Base-by-base conservation (phyloP, 2,113 vertebrate species). In the Cyphomyrus discorhynchus region DNA sequence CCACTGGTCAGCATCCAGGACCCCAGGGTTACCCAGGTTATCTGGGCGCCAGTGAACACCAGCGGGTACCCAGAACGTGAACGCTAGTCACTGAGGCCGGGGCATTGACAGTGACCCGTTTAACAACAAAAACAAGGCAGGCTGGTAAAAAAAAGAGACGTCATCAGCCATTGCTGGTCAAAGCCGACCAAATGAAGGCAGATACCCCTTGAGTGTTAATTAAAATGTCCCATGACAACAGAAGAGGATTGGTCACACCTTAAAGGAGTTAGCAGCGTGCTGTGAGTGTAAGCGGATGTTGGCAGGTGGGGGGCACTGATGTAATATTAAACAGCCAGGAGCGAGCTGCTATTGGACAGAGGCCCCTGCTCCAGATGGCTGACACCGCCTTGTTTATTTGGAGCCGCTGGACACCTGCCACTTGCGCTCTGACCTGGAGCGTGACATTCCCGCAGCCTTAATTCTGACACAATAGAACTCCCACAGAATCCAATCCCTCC, bases 121-220 rank as follows among this genome's bases (percentile, higher is more conserved):
- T 66, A 89, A 80, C 46, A 50, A 31, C 35, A 77, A 77, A 77
- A 35, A 70, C 27, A 58, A 31, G 70, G 19, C 90, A 89, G 91
- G 27, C 80, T 70, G 87, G 70, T 80, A 21, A 21, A 21, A 86
- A 86, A 58, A 86, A 86, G 84, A 88, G 84, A 89, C 93, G 91
- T 92, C 94, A 94, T 94, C 94, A 93, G 93, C 94, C 94, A 66
- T 86, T 46, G 56, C 19, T 62, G 56, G 92, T 80, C 53, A 3
- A 31, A 77, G 88, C 84, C 91, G 93, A 95, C 93, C 94, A 95
- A 93, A 39, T 19, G 11, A 94, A 94, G 92, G 90, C 93, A 94
- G 93, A 95, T 95, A 95, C 92, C 94, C 91, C 93, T 89, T 90
- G 93, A 95, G 95, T 94, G 92, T 94, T 95, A 95, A 96, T 95